phyloP scores from a whole-genome alignment of 2,888 invertebrate species.

The Lepeophtheirus nordmannii region DNA sequence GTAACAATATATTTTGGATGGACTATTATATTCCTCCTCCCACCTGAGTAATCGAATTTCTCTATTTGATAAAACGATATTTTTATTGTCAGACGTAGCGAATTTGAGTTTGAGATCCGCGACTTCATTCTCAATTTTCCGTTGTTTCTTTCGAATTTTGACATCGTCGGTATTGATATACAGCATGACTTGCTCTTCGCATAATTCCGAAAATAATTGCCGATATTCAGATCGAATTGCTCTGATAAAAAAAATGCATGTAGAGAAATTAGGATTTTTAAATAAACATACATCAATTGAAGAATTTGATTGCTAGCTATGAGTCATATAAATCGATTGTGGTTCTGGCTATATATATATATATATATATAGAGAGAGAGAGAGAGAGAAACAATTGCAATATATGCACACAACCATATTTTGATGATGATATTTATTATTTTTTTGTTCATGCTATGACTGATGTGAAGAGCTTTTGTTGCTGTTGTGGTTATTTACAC shows the following conservation, averaged over 20 bases:
- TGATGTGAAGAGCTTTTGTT: too few relatives aligned
- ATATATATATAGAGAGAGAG: too few relatives aligned
- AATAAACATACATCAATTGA: too few relatives aligned
- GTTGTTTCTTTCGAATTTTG: constrained; percentile 66
- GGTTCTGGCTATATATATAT: too few relatives aligned
- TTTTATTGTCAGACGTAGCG: constrained; percentile 44
- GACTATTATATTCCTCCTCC: neutral
- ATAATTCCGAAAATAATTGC: constrained; percentile 59
- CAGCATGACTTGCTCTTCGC: constrained; percentile 68
- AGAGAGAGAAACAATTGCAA: too few relatives aligned
- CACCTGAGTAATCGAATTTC: constrained; percentile 68
- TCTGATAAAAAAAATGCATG: constrained; percentile 36
- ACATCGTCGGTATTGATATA: constrained; percentile 71
- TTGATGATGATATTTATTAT: too few relatives aligned
- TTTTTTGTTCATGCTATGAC: too few relatives aligned
- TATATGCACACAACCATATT: too few relatives aligned
- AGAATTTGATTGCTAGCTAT: too few relatives aligned
- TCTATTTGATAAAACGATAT: constrained; percentile 74
- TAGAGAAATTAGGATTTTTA: neutral
- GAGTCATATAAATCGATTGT: too few relatives aligned
- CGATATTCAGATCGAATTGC: constrained; percentile 52
- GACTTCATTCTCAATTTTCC: constrained; percentile 79
- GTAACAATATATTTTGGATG: neutral
- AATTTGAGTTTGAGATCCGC: constrained; percentile 67
- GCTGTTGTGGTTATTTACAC: too few relatives aligned